Evolutionary conservation across 2,888 invertebrate genomes (phyloP), one percentile per base, ranked within the genome.

Genomic region (Helicoverpa assulta): DNA sequence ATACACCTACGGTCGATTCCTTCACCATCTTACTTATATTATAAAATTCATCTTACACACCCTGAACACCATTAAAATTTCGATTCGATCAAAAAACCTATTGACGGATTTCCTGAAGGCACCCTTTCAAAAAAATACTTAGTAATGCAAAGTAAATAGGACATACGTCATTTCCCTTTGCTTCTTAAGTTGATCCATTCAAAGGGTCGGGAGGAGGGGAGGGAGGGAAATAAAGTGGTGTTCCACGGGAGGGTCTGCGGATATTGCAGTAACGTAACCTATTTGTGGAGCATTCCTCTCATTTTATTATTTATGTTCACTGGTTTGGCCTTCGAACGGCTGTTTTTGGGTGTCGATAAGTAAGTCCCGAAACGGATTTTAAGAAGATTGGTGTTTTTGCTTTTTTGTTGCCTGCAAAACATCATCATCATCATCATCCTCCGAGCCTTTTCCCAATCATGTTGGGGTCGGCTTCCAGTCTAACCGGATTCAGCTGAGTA

Each of bases 251-350:
- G 88, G 90, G 90, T 91, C 91, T 90, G 87, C 87, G 88, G 86
- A 90, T 90, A 91, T 91, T 90, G 89, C 90, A 91, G 90, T 89
- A 89, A 88, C 88, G 88, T 87, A 82, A 86, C 88, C 88, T 84
- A 86, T 85, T 85, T 82, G 80, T 78, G 73, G 80, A 70, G 62
- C 69, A 78, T 73, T 77, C 59, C 67, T 64, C 62, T 67, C 65
- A 64, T 78, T 82, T 81, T 82, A 84, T 86, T 89, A 88, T 86
- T 85, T 82, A 87, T 81, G 79, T 70, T n/a, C 62, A 77, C 40
- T 33, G 18, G 8, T 53, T 18, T 64, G 10, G 33, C 21, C 21
- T 12, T 3, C 8, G 7, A 47, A 18, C 37, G 43, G 47, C 64
- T 61, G 26, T 58, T 78, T 53, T 40, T 10, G n/a, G 19, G 33